phyloP scores from a whole-genome alignment of 2,113 vertebrate genomes.

The Urocolius indicus region DNA sequence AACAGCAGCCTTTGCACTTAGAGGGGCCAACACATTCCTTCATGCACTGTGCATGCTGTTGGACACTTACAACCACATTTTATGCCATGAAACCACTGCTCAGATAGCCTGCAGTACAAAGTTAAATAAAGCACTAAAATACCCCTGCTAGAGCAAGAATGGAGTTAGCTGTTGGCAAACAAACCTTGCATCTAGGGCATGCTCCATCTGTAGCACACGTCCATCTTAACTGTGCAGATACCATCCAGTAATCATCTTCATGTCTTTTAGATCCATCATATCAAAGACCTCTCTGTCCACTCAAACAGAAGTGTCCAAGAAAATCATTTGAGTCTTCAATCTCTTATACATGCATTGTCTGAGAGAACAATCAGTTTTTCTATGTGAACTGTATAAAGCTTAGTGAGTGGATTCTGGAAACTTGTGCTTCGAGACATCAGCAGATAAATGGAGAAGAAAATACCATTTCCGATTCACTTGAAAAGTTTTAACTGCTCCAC shows the following conservation, averaged over 20 bases:
- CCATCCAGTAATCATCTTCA: background rate
- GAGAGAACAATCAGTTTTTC: background rate
- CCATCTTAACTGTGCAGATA: background rate
- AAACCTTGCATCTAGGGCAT: background rate
- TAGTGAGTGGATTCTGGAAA: background rate
- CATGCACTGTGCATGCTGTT: rapidly evolving
- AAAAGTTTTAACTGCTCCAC: background rate
- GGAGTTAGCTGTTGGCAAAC: background rate
- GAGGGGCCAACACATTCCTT: background rate
- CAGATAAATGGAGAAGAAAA: background rate
- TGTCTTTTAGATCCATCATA: background rate
- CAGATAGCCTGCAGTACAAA: background rate
- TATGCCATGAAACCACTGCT: background rate
- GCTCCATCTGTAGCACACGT: rapidly evolving
- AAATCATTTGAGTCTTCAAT: background rate
- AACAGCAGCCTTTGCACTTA: background rate
- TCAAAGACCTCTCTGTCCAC: background rate
- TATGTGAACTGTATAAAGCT: background rate
- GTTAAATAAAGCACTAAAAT: background rate
- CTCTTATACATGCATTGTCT: background rate
- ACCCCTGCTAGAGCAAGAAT: background rate
- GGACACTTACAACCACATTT: background rate
- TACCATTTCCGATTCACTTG: background rate
- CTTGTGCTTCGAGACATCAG: background rate
- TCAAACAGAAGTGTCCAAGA: background rate